Evolutionary conservation across 2,797 vertebrate species (phyloP), one percentile per base, ranked within the genome.

Genomic region (Prionace glauca): DNA sequence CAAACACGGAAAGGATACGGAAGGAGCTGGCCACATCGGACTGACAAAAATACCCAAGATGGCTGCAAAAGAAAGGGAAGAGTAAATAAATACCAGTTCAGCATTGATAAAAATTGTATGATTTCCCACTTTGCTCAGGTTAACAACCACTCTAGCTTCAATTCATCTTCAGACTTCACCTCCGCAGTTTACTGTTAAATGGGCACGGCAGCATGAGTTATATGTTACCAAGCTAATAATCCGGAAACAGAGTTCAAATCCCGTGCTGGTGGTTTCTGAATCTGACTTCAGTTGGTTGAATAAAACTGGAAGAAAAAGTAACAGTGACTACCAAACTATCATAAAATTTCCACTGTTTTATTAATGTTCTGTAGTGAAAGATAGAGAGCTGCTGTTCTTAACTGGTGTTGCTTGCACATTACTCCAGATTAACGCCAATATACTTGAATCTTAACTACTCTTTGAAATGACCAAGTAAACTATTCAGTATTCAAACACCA

Each of bases 1-100:
- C 29, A 97, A 98, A 97, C 98, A 98, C 98, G 98, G 60, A 95
- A 97, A 98, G 98, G 98, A 98, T 98, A 98, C 99, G 99, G 99
- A 95, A 99, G 97, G 95, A 99, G 98, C 96, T 98, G 98, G 97
- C 99, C 99, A 98, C 99, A 99, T 96, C 98, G 98, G 91, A 99
- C 99, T 0, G 99, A 99, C 95, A 99, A 97, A 81, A 98, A 98
- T 96, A 99, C 99, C 99, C 99, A 99, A 65, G 98, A 99, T 8
- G 99, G 99, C 99, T 99, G 98, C 62, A 98, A 98, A 96, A 96
- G 45, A 96, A 95, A 81, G 96, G 93, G 96, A 96, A 77, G 77
- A 90, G 96, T 32, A 96, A 90, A 45, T 36, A n/a, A 84, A 95
- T 96, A 71, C 67, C 36, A 67, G 32, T 67, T 92, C 65, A 11